Base-by-base conservation (phyloP, 2,797 vertebrate species). In the Eptatretus atami region DNA sequence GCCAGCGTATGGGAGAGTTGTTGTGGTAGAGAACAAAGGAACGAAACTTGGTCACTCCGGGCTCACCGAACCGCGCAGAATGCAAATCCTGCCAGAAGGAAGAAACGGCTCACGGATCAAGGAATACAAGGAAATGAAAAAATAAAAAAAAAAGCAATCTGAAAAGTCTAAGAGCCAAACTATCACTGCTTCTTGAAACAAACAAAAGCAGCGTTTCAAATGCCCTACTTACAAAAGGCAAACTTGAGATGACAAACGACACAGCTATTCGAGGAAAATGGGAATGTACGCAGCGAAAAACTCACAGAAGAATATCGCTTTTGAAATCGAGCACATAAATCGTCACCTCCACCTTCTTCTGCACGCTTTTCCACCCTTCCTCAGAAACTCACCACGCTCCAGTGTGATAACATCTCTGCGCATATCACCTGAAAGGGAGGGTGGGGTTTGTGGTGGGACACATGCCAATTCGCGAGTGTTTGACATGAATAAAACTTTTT, bases 1-100 rank as follows among this genome's bases (percentile, higher is more conserved):
- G 81, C 92, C 92, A 98, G 68, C 92, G 80, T 13, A n/a, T n/a
- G n/a, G 92, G 92, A 66, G 84, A 86, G 72, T 98, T 98, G 79
- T 95, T 98, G 73, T 98, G 92, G 71, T 98, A 98, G 65, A 98
- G 79, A 67, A 98, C 88, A 71, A 98, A 76, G 6, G 90, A 92
- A 74, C 84, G 92, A 76, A 86, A 94, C 67, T 90, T 83, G 1
- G 82, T 83, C 13, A 76, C 77, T 10, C 79, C 80, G 1, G 81
- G 81, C 66, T 98, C 92, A 10, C 90, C 92, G 86, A 82, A 63
- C 92, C 92, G 84, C 82, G 1, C 84, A 82, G 68, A n/a, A 95
- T 82, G 64, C 82, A n/a, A 80, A 73, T 83, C 78, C 92, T 98
- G 72, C 24, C 67, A 65, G 1, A 15, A 55, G 52, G 65, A 19